Conservation (phyloP, 2,113 vertebrate genomes). For the Hypomesus transpacificus region DNA sequence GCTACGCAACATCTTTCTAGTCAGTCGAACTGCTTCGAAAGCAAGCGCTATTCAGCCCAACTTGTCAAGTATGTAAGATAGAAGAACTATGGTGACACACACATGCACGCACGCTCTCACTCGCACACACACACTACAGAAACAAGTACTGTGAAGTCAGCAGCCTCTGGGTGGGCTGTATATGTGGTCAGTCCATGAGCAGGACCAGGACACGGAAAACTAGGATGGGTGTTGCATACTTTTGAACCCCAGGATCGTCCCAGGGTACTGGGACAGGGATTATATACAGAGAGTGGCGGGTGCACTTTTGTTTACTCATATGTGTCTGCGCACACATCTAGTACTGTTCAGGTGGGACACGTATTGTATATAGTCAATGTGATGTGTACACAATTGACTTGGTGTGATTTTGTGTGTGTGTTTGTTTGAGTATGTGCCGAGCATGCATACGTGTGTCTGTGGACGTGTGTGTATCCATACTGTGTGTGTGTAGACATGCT, state of each 20-base stretch:
- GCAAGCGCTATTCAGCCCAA: slow-evolving; percentile 59
- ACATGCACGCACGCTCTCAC: slow-evolving; percentile 10
- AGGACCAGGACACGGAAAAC: slow-evolving; percentile 36
- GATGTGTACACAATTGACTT: not conserved
- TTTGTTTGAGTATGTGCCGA: not conserved
- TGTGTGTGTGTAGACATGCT: not conserved
- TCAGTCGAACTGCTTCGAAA: slow-evolving; percentile 41
- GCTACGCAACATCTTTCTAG: slow-evolving; percentile 54
- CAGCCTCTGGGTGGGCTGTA: slow-evolving; percentile 30
- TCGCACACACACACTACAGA: slow-evolving; percentile 25
- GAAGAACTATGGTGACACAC: slow-evolving; percentile 35
- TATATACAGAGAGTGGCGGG: slow-evolving; percentile 31
- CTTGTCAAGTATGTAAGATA: slow-evolving; percentile 65
- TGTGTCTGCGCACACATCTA: slow-evolving; percentile 28
- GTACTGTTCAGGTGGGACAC: slow-evolving; percentile 16
- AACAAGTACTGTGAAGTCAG: slow-evolving; percentile 42
- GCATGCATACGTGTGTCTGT: slow-evolving; percentile 2
- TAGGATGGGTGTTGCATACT: slow-evolving; percentile 54
- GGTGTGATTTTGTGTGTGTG: not conserved
- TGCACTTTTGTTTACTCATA: slow-evolving; percentile 6
- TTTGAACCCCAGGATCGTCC: slow-evolving; percentile 41
- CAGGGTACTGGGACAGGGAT: slow-evolving; percentile 37
- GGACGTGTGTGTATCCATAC: not conserved
- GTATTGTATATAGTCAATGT: slow-evolving; percentile 25
- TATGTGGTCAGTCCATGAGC: slow-evolving; percentile 42